These are phyloP conservation scores for Camelus bactrianus DNA, from an alignment of 2,113 vertebrate genomes.

Conservation along the genomic window DNA sequence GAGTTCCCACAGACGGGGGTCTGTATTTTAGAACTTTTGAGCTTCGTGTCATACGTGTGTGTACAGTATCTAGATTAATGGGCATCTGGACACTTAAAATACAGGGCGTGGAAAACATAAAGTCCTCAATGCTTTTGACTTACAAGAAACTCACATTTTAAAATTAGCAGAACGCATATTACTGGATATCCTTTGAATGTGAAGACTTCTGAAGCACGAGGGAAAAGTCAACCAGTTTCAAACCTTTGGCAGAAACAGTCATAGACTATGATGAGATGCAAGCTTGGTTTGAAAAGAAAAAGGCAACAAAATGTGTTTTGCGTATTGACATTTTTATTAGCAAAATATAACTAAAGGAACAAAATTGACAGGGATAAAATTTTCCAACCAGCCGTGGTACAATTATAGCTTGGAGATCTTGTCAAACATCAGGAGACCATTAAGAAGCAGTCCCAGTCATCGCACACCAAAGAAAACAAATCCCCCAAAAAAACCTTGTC, in stretches of 20 bases:
- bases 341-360: conserved; percentile 61
- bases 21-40: background rate
- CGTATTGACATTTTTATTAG: conserved; percentile 78
- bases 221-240: background rate
- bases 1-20: background rate
- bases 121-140: background rate
- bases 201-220: background rate
- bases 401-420: conserved; percentile 47
- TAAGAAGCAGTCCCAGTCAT: background rate
- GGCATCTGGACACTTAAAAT: background rate
- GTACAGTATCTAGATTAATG: background rate
- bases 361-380: conserved; percentile 67
- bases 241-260: background rate
- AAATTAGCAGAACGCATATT: background rate
- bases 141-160: background rate
- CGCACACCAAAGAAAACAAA: conserved; percentile 64
- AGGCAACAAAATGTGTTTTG: conserved; percentile 31
- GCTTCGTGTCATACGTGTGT: background rate
- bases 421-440: conserved; percentile 59
- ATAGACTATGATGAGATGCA: background rate
- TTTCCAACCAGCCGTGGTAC: conserved; percentile 41
- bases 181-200: background rate
- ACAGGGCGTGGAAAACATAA: background rate
- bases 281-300: conserved; percentile 34
- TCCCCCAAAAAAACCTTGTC: conserved; percentile 48